Percentiles rank a stretch among this genome's conserved stretches.
Conservation (phyloP, 2,113 vertebrate genomes). For the Sebastes fasciatus region DNA sequence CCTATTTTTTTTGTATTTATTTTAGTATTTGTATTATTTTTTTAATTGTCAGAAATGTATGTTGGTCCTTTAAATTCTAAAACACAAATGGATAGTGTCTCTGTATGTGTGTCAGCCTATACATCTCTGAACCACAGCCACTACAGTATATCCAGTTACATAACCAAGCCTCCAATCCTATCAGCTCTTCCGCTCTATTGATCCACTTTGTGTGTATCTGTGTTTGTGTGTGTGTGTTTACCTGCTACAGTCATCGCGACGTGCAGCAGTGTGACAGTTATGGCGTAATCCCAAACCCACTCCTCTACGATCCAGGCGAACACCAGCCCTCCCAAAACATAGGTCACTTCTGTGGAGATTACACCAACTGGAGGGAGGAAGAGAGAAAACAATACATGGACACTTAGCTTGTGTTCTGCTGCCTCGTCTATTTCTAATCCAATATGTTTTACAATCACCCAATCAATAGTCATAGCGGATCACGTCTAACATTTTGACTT, state of each 20-base stretch:
- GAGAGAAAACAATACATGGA: background rate
- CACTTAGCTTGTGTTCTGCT: background rate
- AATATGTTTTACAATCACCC: background rate
- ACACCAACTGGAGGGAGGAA: slow-evolving; percentile 76
- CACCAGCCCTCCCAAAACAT: slow-evolving; percentile 81
- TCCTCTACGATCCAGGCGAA: slow-evolving; percentile 88
- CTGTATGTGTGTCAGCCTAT: background rate
- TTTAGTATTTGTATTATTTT: too few species aligned
- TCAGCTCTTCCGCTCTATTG: slow-evolving; percentile 58
- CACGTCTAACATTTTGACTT: background rate
- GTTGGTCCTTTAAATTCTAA: background rate
- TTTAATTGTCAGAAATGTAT: background rate
- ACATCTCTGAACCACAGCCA: background rate
- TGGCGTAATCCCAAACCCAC: slow-evolving; percentile 89
- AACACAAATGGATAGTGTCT: background rate
- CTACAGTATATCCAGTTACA: slow-evolving; percentile 43
- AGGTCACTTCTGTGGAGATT: slow-evolving; percentile 86
- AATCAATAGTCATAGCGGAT: background rate
- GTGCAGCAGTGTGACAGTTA: slow-evolving; percentile 87
- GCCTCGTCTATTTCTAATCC: too few species aligned
- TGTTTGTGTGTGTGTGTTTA: slow-evolving; percentile 55
- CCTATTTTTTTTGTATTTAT: background rate
- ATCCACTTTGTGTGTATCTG: slow-evolving; percentile 48
- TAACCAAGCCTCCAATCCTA: slow-evolving; percentile 57
- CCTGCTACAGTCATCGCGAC: slow-evolving; percentile 82